phyloP scores from a whole-genome alignment of 2,113 vertebrate species.

The Lagopus muta region DNA sequence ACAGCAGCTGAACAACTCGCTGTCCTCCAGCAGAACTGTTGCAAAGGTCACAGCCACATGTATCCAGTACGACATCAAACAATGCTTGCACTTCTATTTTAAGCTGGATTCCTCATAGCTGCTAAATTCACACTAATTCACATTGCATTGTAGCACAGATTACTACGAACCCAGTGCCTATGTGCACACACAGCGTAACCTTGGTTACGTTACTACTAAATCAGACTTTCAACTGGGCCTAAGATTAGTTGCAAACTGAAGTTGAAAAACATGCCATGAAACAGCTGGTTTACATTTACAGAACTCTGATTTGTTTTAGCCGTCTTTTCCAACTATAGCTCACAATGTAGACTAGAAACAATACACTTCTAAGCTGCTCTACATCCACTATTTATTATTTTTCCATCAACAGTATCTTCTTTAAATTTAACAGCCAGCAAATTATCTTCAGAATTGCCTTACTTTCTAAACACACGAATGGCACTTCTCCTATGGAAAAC shows the following conservation, averaged over 20 bases:
- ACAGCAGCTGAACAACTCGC: constrained; percentile 23
- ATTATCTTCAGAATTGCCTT: background rate
- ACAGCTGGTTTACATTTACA: background rate
- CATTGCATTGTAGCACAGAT: background rate
- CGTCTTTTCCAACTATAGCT: constrained; percentile 44
- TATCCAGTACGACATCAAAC: background rate
- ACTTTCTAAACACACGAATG: background rate
- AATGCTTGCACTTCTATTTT: background rate
- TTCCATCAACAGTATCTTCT: constrained; percentile 22
- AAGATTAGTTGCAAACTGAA: constrained; percentile 6
- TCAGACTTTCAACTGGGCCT: background rate
- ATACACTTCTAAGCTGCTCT: background rate
- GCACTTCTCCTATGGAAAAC: background rate
- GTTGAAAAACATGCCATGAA: constrained; percentile 31
- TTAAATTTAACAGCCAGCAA: constrained; percentile 30
- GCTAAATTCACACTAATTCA: background rate
- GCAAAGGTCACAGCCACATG: background rate
- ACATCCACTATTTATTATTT: background rate
- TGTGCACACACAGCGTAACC: background rate
- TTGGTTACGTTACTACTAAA: background rate
- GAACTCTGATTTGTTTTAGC: constrained; percentile 35
- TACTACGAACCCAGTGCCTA: background rate
- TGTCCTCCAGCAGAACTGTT: constrained; percentile 17
- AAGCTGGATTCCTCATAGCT: background rate
- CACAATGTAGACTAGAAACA: background rate